These are phyloP conservation scores for Glaucidium brasilianum DNA, from an alignment of 2,113 vertebrate genomes.

Conservation along the genomic window DNA sequence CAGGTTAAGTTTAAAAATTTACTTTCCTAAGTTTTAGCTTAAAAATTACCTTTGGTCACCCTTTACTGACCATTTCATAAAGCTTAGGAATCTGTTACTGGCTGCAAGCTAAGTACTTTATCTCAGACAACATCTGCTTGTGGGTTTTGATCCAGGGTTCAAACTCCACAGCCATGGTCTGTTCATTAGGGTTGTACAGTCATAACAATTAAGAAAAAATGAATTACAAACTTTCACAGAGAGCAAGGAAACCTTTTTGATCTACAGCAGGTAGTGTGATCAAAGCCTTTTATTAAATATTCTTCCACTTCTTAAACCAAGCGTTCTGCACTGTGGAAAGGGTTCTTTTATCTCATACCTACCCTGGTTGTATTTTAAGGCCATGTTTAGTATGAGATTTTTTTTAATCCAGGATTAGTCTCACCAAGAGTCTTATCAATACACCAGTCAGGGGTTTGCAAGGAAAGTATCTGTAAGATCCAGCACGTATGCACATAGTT, in stretches of 20 bases:
- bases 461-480: background rate
- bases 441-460: background rate
- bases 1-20: background rate
- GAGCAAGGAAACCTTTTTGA: background rate
- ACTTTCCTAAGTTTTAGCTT: background rate
- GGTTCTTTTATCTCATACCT: background rate
- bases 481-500: background rate
- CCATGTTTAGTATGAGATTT: rapidly evolving
- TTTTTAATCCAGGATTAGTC: conserved; percentile 14
- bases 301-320: background rate
- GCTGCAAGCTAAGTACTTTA: background rate
- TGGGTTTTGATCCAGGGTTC: background rate
- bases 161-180: background rate
- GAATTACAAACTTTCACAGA: background rate
- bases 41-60: background rate
- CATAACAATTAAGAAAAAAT: background rate
- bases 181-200: background rate
- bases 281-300: background rate
- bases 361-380: background rate
- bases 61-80: background rate
- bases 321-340: background rate
- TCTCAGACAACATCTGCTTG: background rate
- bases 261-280: background rate
- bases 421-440: background rate
- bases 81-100: background rate